Percentiles rank a stretch among this genome's conserved stretches.
Evolutionary conservation across 2,797 vertebrate genomes (phyloP).

Genomic region (Neoniphon sammara): DNA sequence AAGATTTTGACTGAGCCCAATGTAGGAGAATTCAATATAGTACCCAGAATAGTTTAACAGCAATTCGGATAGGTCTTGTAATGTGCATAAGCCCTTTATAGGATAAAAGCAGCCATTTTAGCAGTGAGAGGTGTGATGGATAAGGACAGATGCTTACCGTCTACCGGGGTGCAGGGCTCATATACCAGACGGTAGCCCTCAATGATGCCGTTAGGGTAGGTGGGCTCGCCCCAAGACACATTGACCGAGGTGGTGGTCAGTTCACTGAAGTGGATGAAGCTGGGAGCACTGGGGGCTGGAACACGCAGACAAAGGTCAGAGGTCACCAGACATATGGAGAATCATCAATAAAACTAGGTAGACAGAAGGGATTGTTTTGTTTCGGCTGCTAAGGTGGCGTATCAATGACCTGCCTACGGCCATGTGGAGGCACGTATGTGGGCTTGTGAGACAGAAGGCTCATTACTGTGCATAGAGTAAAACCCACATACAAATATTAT

Average conservation of each 20-base stretch:
- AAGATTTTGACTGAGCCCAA: conserved; percentile 21
- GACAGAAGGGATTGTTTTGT: background rate
- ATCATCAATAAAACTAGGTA: background rate
- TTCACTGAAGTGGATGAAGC: conserved; percentile 94
- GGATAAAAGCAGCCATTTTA: conserved; percentile 36
- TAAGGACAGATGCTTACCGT: conserved; percentile 84
- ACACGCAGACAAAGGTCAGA: conserved; percentile 32
- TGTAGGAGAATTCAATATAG: background rate
- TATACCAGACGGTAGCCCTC: conserved; percentile 95
- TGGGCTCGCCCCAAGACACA: conserved; percentile 94
- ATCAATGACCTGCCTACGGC: background rate
- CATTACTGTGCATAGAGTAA: too few species aligned
- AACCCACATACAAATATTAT: too few species aligned
- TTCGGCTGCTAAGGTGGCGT: background rate
- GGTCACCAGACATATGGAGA: conserved; percentile 8
- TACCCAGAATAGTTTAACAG: background rate
- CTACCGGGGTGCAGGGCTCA: conserved; percentile 91
- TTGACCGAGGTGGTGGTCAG: conserved; percentile 98
- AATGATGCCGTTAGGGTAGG: conserved; percentile 92
- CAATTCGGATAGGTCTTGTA: background rate
- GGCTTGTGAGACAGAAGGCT: too few species aligned
- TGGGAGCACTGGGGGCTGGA: conserved; percentile 92
- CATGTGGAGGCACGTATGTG: background rate
- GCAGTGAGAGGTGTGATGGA: conserved; percentile 35
- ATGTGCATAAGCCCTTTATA: conserved; percentile 37